Percentiles rank a stretch among this genome's conserved stretches.
These are phyloP conservation scores for Choreutis nemorana DNA, from an alignment of 2,888 invertebrate species.

Conservation along the genomic window DNA sequence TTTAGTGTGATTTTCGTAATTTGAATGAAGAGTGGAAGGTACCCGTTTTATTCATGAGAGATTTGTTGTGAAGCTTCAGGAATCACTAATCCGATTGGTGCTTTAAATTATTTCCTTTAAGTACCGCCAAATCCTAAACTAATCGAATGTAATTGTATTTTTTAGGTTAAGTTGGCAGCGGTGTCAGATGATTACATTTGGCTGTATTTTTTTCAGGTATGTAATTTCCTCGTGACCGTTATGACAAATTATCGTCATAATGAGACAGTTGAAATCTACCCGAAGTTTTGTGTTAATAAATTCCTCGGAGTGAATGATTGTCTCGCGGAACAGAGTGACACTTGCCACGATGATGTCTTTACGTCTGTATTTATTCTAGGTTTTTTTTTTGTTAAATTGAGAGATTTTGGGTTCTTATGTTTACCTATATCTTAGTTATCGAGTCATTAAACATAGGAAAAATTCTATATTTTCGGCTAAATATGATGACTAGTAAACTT, in stretches of 20 bases:
- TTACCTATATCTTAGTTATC: too few species aligned
- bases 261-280: neutral
- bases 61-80: constrained; percentile 14
- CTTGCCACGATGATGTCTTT: too few species aligned
- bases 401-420: too few species aligned
- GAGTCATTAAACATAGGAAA: neutral
- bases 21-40: constrained; percentile 13
- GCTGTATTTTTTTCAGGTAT: too few species aligned
- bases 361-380: too few species aligned
- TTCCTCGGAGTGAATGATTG: constrained; percentile 7
- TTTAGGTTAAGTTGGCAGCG: too few species aligned
- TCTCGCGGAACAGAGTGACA: neutral
- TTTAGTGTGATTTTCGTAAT: constrained; percentile 25
- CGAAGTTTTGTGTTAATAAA: constrained; percentile 4
- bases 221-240: neutral
- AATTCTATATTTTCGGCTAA: too few species aligned
- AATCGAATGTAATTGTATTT: too few species aligned
- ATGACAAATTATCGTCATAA: neutral
- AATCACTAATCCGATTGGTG: constrained; percentile 16
- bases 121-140: too few species aligned
- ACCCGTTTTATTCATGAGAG: constrained; percentile 26
- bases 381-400: too few species aligned
- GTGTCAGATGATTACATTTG: too few species aligned
- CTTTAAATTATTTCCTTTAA: constrained; percentile 1
- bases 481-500: too few species aligned